Evolutionary conservation across 1,140 invertebrate genomes (phyloP), one percentile per base, ranked within the genome.

Genomic region (Formica exsecta): DNA sequence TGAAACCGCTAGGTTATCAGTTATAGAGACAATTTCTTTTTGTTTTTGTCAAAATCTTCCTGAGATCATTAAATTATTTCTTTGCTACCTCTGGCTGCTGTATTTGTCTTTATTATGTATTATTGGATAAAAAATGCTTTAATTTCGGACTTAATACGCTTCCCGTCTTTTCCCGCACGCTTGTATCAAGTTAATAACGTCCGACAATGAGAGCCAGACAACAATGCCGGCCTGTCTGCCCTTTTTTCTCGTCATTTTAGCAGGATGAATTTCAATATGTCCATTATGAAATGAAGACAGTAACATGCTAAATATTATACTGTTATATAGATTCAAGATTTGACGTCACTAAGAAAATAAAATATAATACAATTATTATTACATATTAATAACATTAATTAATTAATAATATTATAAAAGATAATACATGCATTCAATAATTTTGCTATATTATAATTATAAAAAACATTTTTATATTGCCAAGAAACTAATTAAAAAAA

Each of bases 141-240:
- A 81, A 83, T 83, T 38, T 83, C 6, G 8, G 7, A 22, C n/a
- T 44, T 83, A 83, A 83, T 61, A 11, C n/a, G 22, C 16, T 44
- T 73, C 3, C 4, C 25, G 54, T 74, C 36, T 54, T 74, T 32
- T 13, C 41, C 16, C 19, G 4, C 44, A n/a, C 16, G 77, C 13
- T 73, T 62, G 4, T 48, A 83, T 83, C 41, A 83, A 83, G 25
- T 74, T 83, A 83, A 83, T 74, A 70, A 83, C 25, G 79, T 73
- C 68, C 68, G 41, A 73, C 79, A 83, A 83, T 74, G 68, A 73
- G 54, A 83, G 54, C 11, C 68, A 74, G 79, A 62, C 54, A 73
- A 81, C 66, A 83, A 83, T 83, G 41, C 68, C 79, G 11, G 36
- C 6, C 38, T 62, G 38, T 81, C 51, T n/a, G 57, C 19, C 29